Evolutionary conservation across 2,113 vertebrate species (phyloP), one percentile per base, ranked within the genome.

Genomic region (Morone chrysops): DNA sequence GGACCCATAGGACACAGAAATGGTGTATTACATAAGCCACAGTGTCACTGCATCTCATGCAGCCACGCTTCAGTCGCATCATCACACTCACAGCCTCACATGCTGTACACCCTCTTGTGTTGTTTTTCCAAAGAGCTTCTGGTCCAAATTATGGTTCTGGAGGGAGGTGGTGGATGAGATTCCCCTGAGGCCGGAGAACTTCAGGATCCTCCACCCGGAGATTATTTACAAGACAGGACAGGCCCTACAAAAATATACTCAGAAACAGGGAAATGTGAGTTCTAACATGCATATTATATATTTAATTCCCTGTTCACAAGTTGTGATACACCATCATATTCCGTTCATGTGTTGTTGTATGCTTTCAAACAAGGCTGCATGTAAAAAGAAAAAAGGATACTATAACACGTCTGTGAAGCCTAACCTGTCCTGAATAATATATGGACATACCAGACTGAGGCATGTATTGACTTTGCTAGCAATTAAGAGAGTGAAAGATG

Each of bases 101-200:
- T n/a, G 11, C 43, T 68, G 6, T 16, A 36, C 38, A 53, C 80
- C 51, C 31, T 75, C 2, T 36, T 73, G 16, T 78, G 56, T 54
- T 62, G 31, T 31, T 31, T 31, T 47, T 31, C 50, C 13, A 66
- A 40, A 96, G 95, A 93, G 91, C 75, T 95, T 95, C 89, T 96
- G 94, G 96, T 94, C 95, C 51, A 96, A 95, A 90, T 76, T 95
- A 67, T 96, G 96, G 96, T 96, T 96, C 91, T 96, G 96, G 96
- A 94, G 88, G 70, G 89, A 95, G 10, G 95, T 96, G 65, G 93
- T 95, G 59, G 94, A 96, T 18, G 75, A 94, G 18, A 94, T 96
- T 80, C 95, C 96, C 16, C 87, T 96, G 75, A 89, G 59, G 45
- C 87, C 94, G 41, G 89, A 93, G 70, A 92, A 87, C 77, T 95